phyloP scores from a whole-genome alignment of 2,113 vertebrate genomes.

The Passer montanus region DNA sequence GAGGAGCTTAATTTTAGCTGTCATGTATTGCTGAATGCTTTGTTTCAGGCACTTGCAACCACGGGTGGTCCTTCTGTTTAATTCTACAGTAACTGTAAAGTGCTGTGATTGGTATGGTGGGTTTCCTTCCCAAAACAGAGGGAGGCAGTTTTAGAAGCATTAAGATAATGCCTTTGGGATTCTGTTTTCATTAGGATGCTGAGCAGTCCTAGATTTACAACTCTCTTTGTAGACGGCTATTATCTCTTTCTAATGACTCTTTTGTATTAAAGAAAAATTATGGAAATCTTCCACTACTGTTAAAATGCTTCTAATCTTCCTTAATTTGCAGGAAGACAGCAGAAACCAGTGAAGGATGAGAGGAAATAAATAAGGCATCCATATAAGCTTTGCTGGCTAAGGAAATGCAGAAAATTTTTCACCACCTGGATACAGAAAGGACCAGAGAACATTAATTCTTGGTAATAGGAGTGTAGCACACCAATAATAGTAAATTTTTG shows the following conservation, averaged over 20 bases:
- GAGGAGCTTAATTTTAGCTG: neutral
- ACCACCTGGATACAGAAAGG: neutral
- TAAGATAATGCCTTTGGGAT: neutral
- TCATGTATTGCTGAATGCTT: neutral
- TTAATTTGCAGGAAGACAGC: neutral
- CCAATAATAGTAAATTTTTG: neutral
- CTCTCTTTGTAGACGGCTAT: neutral
- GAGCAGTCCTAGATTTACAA: neutral
- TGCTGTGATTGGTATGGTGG: neutral
- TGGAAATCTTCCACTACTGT: neutral
- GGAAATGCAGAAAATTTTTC: neutral
- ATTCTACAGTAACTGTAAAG: neutral
- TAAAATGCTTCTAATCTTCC: neutral
- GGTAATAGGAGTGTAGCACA: neutral
- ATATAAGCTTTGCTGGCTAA: neutral
- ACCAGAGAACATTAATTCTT: neutral
- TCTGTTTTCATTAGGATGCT: neutral
- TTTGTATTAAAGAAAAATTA: neutral
- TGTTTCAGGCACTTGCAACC: neutral
- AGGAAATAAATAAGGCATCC: neutral
- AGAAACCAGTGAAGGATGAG: neutral
- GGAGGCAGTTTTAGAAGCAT: neutral
- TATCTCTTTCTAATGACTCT: neutral
- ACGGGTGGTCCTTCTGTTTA: accelerated
- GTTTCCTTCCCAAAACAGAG: neutral